Evolutionary conservation across 2,888 invertebrate genomes (phyloP).

Genomic region (Chrysina gloriosa): DNA sequence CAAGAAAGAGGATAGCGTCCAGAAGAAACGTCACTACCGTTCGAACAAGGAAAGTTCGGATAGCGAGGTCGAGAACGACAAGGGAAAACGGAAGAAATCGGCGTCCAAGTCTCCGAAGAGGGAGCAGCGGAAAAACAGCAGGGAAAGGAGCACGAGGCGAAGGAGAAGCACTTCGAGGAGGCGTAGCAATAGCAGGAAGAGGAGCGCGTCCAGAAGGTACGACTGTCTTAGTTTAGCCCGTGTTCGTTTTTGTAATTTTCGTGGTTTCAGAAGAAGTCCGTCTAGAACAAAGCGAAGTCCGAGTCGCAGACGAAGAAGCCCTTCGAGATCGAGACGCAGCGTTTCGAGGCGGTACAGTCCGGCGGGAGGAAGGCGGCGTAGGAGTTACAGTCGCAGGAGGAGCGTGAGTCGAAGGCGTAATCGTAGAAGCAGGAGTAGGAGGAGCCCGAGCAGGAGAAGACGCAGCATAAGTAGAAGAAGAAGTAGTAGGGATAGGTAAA

Average conservation of each 20-base stretch:
- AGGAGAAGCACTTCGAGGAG: slow-evolving; percentile 56
- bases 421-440: slow-evolving; percentile 56
- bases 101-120: slow-evolving; percentile 57
- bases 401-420: slow-evolving; percentile 57
- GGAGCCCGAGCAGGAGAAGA: slow-evolving; percentile 57
- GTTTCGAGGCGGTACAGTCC: slow-evolving; percentile 59
- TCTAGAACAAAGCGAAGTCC: slow-evolving; percentile 60
- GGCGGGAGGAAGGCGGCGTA: slow-evolving; percentile 56
- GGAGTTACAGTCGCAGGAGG: slow-evolving; percentile 55
- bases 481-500: slow-evolving; percentile 56
- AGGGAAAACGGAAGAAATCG: slow-evolving; percentile 57
- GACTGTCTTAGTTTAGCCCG: slow-evolving; percentile 9
- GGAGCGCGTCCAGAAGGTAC: slow-evolving; percentile 61
- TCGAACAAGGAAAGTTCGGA: slow-evolving; percentile 86
- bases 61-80: slow-evolving; percentile 68
- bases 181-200: slow-evolving; percentile 59
- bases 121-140: slow-evolving; percentile 55
- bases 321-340: slow-evolving; percentile 54
- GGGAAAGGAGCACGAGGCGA: slow-evolving; percentile 62
- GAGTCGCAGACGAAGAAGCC: slow-evolving; percentile 59
- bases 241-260: too few species aligned
- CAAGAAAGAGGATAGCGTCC: slow-evolving; percentile 83
- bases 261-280: slow-evolving; percentile 62
- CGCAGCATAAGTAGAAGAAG: slow-evolving; percentile 62
- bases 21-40: slow-evolving; percentile 89